Evolutionary conservation across 2,797 vertebrate genomes (phyloP), one percentile per base, ranked within the genome.

Genomic region (Luscinia megarhynchos): DNA sequence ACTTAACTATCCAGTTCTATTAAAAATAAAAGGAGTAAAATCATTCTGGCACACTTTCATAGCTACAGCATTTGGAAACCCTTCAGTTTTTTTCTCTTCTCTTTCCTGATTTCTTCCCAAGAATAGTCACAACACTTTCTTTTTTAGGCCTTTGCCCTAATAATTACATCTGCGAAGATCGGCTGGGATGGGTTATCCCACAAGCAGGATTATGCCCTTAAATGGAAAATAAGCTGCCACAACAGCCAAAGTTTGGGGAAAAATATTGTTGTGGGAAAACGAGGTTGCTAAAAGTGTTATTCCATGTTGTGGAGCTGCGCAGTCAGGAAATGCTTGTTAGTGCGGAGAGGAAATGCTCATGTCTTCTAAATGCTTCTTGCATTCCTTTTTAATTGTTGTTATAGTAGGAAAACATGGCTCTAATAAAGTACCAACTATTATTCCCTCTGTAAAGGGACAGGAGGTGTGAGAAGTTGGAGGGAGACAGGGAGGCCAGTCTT

Each of bases 131-230:
- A 80, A 48, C 77, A 45, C 61, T 93, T 97, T 73, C 84, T 93
- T 91, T 94, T 95, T 95, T 91, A 84, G 78, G 90, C 88, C 74
- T 95, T 90, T 83, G 78, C 70, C 61, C 54, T 93, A 68, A 79
- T 90, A 94, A 95, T 94, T 73, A 74, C 77, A 90, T 95, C 80
- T 58, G 74, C 14, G 18, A 88, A 69, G 83, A 93, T 84, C 74
- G 0, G 0, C 69, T 87, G 80, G 80, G 87, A 82, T 82, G 86
- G 80, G 90, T 84, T 95, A 92, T 96, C 86, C 91, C 68, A 38
- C 85, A 66, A n/a, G 76, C 36, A 90, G 90, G 80, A 87, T 89
- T 94, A 84, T 96, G 90, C n/a, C 95, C 90, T 96, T 97, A 97
- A 80, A 96, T 94, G 95, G 96, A 90, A 90, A 94, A 72, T 48